Evolutionary conservation across 2,113 vertebrate genomes (phyloP), one percentile per base, ranked within the genome.

Genomic region (Hyperopisus bebe): DNA sequence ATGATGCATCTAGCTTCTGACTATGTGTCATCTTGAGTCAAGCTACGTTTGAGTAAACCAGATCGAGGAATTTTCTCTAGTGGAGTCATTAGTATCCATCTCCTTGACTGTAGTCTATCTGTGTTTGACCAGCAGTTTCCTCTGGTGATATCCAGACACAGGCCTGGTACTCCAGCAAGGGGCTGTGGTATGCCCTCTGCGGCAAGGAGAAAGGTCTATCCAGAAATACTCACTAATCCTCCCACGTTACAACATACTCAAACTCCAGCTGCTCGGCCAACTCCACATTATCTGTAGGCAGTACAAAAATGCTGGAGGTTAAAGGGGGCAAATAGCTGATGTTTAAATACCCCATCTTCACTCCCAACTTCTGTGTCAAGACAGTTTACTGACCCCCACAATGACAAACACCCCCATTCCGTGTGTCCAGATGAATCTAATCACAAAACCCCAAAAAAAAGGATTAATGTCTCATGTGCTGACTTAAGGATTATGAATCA

Each of bases 91-190:
- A 80, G 15, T 19, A 17, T 77, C 13, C 70, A 80, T 80, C 74
- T 70, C 62, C 62, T 80, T 42, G 35, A 39, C 70, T 39, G 70
- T 17, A 17, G 48, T 48, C 13, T 42, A 83, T 51, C 27, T 0
- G 17, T 89, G 70, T 82, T 82, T 89, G 66, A 77, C 82, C 88
- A 83, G 27, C 74, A 80, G 48, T 55, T 83, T 82, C 70, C 88
- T 82, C 17, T 70, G 21, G 74, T 77, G 88, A 89, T 83, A 13
- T 83, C 48, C 88, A 70, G 39, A 31, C 47, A n/a, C 66, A 89
- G 70, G 31, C 47, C n/a, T 42, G 88, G 70, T n/a, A 80, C 2
- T 31, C 27, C 39, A n/a, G 11, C 24, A 39, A 15, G 27, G 21
- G 0, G 17, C 10, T 88, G 9, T 19, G 21, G 24, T 46, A 27